Base-by-base conservation (phyloP, 2,113 vertebrate genomes). In the Apodemus speciosus region DNA sequence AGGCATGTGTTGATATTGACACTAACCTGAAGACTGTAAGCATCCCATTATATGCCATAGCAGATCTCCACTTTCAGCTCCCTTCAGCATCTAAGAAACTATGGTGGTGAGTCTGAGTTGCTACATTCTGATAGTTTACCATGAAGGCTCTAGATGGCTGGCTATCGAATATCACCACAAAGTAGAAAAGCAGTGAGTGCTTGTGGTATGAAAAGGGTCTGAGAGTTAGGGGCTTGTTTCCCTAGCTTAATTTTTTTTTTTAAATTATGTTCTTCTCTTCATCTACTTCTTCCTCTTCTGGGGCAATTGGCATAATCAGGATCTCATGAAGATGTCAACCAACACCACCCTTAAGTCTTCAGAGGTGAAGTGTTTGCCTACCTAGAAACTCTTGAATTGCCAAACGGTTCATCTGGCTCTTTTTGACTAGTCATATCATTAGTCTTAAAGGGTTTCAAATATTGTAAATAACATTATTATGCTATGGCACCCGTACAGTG, bases 1-100 rank as follows among this genome's bases (percentile, higher is more conserved):
- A 60, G 76, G 51, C 23, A 72, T 81, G 64, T 90, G 43, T 85
- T 90, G 95, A 66, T 60, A 69, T 35, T 73, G 46, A 75, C n/a
- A 32, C 81, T 90, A 91, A 90, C 46, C n/a, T 66, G 27, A 38
- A 76, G n/a, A 94, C 38, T 25, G 81, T 56, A 83, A 56, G 2
- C 14, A 27, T 86, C 46, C 11, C 32, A 73, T 76, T 85, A 80
- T 49, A 75, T 89, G 73, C 14, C 6, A 14, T 5, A 56, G 25
- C 49, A n/a, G 35, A 56, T 56, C 68, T 56, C 11, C 30, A 23
- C 75, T 72, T 84, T 85, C 62, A 46, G 66, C 46, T 64, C 6
- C 38, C 46, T 27, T 49, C 53, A 83, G 6, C 72, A 73, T 51
- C 68, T 46, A 21, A 71, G 69, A 77, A 53, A 53, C 86, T 72